Base-by-base conservation (phyloP, 2,113 vertebrate species). In the Phylloscopus whistleri region DNA sequence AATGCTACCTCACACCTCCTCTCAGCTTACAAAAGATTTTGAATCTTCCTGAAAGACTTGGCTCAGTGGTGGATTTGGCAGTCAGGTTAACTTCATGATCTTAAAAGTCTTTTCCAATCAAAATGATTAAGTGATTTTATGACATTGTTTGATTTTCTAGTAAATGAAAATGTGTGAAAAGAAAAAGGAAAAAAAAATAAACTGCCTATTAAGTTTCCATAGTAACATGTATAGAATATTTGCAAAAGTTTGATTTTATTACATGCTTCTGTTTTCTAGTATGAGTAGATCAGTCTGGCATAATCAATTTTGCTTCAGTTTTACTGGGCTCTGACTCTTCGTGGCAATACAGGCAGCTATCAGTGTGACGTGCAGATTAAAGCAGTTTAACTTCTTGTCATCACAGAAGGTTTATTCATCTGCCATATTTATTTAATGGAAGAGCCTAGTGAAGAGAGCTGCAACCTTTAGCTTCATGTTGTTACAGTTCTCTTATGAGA, bases 161-260 rank as follows among this genome's bases (percentile, higher is more conserved):
- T 30, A 48, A 94, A 76, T 55, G 10, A 85, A 87, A 49, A 72
- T n/a, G 41, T 63, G 20, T 91, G 68, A 90, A 91, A 94, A 91
- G 24, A 77, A 92, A 55, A 91, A 94, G 55, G 18, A 37, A 66
- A 64, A n/a, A 33, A 28, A 27, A 37, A 55, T 49, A 23, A 55
- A 18, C 39, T 64, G 22, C n/a, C 75, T 94, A 85, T 79, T 90
- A 84, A 27, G 7, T 89, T 96, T 92, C 82, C 78, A 74, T 79
- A 68, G 37, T 83, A 84, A 87, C 28, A 33, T 14, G 10, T 92
- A 21, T 46, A 83, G 60, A 87, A 64, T 68, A 79, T 79, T 95
- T 91, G 30, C 37, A 73, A 28, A 94, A 79, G 10, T 93, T 96
- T 87, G 41, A 48, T 77, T 94, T 94, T 88, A 51, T 96, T 75